These are phyloP conservation scores for Elymnias hypermnestra DNA, from an alignment of 1,140 invertebrate genomes.

Conservation along the genomic window DNA sequence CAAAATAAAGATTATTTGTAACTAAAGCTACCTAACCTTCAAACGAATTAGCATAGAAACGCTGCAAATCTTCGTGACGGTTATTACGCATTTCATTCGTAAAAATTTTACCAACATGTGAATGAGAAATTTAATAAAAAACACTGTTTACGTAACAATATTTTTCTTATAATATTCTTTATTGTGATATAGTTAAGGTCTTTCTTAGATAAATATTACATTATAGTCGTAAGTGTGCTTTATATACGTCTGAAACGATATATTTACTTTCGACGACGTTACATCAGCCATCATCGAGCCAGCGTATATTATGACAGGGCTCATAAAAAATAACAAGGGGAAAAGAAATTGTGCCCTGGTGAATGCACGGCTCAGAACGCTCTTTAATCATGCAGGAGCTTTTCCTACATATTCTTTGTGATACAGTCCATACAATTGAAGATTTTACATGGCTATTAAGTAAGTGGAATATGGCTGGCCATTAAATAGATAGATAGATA, in stretches of 20 bases:
- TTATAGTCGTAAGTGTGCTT: neutral
- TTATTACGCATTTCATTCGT: no score
- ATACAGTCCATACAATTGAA: neutral
- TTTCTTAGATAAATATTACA: neutral
- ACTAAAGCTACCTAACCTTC: no score
- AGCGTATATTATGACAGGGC: conserved; percentile 14
- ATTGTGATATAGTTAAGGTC: no score
- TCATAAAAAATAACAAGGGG: conserved; percentile 23
- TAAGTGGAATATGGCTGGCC: no score
- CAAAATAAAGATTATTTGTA: no score
- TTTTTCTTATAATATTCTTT: neutral
- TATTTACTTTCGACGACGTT: neutral
- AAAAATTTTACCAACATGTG: no score
- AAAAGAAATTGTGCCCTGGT: conserved; percentile 11
- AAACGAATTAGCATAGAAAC: no score
- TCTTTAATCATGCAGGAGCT: conserved; percentile 20
- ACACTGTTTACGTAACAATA: no score
- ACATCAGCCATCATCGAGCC: conserved; percentile 7
- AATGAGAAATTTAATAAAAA: no score
- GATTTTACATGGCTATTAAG: no score
- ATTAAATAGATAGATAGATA: no score
- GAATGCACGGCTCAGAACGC: conserved; percentile 15
- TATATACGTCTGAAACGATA: conserved; percentile 1
- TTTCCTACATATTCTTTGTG: conserved; percentile 12
- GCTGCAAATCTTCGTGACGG: no score